Evolutionary conservation across 2,113 vertebrate species (phyloP).

Genomic region (Ailurus styani): DNA sequence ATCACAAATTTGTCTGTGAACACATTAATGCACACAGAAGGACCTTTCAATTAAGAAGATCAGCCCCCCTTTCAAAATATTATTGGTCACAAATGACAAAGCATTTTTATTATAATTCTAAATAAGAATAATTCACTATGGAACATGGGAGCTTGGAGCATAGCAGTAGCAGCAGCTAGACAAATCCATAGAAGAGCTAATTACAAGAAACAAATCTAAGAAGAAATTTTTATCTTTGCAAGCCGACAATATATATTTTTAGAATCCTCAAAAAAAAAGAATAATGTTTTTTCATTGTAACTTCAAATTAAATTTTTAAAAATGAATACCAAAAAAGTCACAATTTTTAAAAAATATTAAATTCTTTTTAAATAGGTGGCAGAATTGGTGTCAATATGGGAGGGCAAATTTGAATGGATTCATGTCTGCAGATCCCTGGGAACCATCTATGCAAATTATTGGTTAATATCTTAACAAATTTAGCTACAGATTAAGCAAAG

Average conservation of each 20-base stretch:
- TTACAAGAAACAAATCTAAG: not conserved
- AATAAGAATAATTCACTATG: not conserved
- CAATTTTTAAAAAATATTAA: not conserved
- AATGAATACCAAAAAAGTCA: not conserved
- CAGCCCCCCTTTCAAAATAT: not conserved
- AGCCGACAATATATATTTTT: not conserved
- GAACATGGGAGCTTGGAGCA: not conserved
- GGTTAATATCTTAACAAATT: not conserved
- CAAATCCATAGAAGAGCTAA: not conserved
- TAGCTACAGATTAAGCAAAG: not conserved
- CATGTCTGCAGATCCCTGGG: not conserved
- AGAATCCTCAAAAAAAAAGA: not conserved
- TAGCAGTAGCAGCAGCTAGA: not conserved
- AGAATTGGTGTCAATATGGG: not conserved
- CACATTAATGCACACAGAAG: not conserved
- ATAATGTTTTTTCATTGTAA: not conserved
- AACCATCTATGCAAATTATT: not conserved
- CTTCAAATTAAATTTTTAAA: not conserved
- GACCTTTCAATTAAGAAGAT: not conserved
- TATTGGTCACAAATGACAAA: not conserved
- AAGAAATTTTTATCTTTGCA: not conserved
- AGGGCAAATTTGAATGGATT: no score
- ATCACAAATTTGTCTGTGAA: not conserved
- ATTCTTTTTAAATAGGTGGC: not conserved
- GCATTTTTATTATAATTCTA: not conserved